Percentiles rank a stretch among this genome's conserved stretches.
Conservation (phyloP, 2,113 vertebrate species). For the Myrmecobius fasciatus region DNA sequence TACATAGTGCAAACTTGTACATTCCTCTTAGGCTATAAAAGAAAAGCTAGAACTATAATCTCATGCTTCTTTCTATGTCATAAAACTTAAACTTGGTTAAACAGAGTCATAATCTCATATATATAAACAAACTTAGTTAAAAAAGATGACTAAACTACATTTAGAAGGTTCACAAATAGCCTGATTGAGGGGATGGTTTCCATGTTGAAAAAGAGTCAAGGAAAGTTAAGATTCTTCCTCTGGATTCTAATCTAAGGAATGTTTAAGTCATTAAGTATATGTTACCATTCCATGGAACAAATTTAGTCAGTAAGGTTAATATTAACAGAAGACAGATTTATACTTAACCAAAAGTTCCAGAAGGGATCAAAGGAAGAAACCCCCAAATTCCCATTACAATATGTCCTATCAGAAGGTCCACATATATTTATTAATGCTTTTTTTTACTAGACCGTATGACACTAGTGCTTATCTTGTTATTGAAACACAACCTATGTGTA, state of each 20-base stretch:
- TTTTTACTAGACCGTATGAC: not conserved
- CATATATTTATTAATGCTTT: not conserved
- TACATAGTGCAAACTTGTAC: not conserved
- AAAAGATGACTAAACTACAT: not conserved
- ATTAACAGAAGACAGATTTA: not conserved
- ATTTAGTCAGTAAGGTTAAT: not conserved
- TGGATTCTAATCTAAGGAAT: not conserved
- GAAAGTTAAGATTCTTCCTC: not conserved
- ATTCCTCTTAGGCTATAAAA: not conserved
- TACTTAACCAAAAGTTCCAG: not conserved
- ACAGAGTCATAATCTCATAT: not conserved
- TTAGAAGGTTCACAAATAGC: not conserved
- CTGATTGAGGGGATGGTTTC: not conserved
- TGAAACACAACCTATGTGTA: not conserved
- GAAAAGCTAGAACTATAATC: not conserved
- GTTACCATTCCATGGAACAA: not conserved
- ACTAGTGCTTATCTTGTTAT: not conserved
- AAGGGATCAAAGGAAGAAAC: not conserved
- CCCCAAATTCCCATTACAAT: not conserved
- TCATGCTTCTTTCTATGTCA: not conserved
- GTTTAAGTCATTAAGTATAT: not conserved
- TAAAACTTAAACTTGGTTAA: not conserved
- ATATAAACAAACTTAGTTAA: not conserved
- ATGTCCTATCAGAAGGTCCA: not conserved
- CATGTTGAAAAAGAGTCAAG: not conserved